Evolutionary conservation across 2,888 invertebrate species (phyloP), one percentile per base, ranked within the genome.

Genomic region (Dynastes hyllus): DNA sequence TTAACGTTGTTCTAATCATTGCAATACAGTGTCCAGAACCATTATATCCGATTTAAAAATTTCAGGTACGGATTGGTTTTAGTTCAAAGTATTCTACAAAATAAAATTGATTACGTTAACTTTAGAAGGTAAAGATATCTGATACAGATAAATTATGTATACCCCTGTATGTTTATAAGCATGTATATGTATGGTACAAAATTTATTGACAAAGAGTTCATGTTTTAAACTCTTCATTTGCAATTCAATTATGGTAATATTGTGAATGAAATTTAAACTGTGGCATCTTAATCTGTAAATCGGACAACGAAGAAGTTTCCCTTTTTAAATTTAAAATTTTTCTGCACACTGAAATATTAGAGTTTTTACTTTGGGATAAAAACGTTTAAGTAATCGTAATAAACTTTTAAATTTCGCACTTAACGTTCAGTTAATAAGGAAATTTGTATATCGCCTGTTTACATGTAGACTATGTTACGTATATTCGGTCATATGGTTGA

Each of bases 91-190:
- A 69, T 70, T 77, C 58, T 73, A 79, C 32, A 82, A 82, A 81
- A 82, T 83, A 84, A 82, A 82, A 84, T 84, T 82, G 85, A 11
- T 45, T 45, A 45, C 45, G 45, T 11, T 5, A 11, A 11, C 45
- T 45, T 8, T 45, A 8, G 45, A 45, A 45, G 11, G 8, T 45
- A 11, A 45, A 45, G 45, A 45, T 45, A 45, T 45, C 45, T 8
- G 45, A 45, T 8, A 45, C 45, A 45, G 11, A 11, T 45, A 45
- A 45, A 45, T 11, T 45, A 45, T 58, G 22, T 58, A 58, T 58
- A 6, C 55, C n/a, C n/a, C 55, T 58, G 55, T 22, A 58, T 58
- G 55, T 58, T 58, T 8, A 22, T 16, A 58, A 58, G 5, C 22
- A 16, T 58, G 16, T 58, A 22, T 58, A 58, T 58, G 55, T 22